Base-by-base conservation (phyloP, 2,888 invertebrate species). In the Oscheius myriophilus region DNA sequence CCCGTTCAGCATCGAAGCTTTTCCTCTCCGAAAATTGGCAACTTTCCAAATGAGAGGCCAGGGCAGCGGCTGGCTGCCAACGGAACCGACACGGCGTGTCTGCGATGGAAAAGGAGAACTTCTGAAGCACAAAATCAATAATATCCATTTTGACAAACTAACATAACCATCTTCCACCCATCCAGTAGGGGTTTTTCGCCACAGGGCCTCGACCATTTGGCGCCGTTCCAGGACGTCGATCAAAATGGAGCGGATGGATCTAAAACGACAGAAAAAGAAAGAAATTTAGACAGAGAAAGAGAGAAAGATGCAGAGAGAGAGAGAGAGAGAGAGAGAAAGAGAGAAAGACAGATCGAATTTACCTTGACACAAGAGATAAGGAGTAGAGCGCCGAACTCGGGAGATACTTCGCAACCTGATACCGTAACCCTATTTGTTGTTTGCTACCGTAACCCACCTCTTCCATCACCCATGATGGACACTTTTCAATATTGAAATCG, bases 331-430 rank as follows among this genome's bases (percentile, higher is more conserved):
- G 12, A 55, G 14, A 53, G 45, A 58, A 41, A 41, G 45, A 52
- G 25, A 41, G 41, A 39, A 21, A n/a, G n/a, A n/a, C n/a, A n/a
- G n/a, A n/a, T n/a, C n/a, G n/a, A n/a, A n/a, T n/a, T 61, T 46
- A 72, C 73, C 57, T 63, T 49, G 16, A 70, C 9, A 52, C 51
- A 39, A 67, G 23, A 1, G 74, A 74, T 23, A 74, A 43, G 46
- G 65, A 67, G 33, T 52, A 71, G 2, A 76, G 51, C 25, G 75
- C 21, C n/a, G 73, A 69, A n/a, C 70, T 70, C 0, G 75, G 75
- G 1, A 76, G 67, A 62, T 69, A 76, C 0, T 9, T 39, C 2
- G 52, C 53, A 0, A 76, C 46, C 4, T 25, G 2, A 14, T 6
- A 33, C 9, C 9, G 33, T 33, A 33, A 33, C n/a, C n/a, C n/a